Conservation (phyloP, 2,797 vertebrate genomes). For the Pteronotus mesoamericanus region DNA sequence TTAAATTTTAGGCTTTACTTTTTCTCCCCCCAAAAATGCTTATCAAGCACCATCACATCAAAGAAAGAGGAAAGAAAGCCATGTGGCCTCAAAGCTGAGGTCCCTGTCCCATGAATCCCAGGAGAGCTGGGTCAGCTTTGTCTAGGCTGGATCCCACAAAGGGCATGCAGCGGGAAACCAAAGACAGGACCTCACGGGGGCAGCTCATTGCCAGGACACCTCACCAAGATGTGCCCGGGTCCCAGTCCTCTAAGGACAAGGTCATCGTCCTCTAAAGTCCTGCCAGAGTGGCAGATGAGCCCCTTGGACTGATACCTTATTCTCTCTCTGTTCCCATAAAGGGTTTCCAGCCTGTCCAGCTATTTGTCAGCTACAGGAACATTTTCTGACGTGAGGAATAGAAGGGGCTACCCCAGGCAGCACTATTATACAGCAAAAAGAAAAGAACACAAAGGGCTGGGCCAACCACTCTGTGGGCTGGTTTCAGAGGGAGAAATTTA, state of each 20-base stretch:
- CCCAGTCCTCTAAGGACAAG: background rate
- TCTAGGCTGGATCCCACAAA: background rate
- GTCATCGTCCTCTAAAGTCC: background rate
- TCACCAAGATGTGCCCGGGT: background rate
- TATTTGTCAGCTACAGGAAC: background rate
- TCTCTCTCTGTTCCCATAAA: background rate
- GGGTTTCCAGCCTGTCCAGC: background rate
- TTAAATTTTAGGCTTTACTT: background rate
- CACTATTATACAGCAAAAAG: background rate
- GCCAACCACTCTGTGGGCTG: background rate
- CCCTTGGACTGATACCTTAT: background rate
- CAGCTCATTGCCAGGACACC: accelerated
- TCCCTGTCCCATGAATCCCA: background rate
- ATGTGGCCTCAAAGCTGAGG: background rate
- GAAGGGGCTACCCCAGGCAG: background rate
- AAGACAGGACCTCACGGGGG: background rate
- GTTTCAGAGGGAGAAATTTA: constrained; percentile 10
- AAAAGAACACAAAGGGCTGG: background rate
- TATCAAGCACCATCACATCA: background rate
- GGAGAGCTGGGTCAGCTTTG: background rate
- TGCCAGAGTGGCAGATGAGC: background rate
- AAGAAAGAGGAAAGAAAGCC: background rate
- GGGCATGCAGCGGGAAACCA: background rate
- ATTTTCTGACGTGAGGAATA: background rate
- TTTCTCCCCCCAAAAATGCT: background rate